Evolutionary conservation across 23 tunicate species (phyloP), one percentile per base, ranked within the genome.

Genomic region (Styela plicata): DNA sequence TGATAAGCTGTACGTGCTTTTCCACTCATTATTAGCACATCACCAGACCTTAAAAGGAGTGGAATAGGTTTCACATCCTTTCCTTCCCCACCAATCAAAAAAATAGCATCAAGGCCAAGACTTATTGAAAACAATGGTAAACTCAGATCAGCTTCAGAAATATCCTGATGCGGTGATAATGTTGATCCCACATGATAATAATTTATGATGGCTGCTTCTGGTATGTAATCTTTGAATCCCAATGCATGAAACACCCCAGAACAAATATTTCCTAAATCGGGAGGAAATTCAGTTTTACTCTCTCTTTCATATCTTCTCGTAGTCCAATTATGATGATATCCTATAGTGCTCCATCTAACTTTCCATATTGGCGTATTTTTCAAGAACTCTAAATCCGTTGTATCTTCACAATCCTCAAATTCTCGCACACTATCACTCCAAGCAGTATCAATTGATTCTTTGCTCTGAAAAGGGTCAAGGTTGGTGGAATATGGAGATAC

Each of bases 311-410:
- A 96, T 23, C 36, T 85, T 73, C 96, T 89, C 20, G 94, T 88
- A 83, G 91, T 79, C 99, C 99, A 96, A 57, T 96, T 86, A 61
- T 96, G 94, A 63, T 91, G 99, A 34, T 78, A 87, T 21, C 99
- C 99, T 13, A 96, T 65, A n/a, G 99, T 96, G 1, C 94, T 84
- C 99, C 99, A 96, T 84, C 99, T 44, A 31, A 95, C 66, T 63
- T 88, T 85, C 98, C 98, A 93, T 23, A 93, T 78, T 16, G 92
- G 89, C 30, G 86, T 37, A 18, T 52, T 33, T 36, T 91, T 91
- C 65, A 91, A 82, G 36, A 86, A 1, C 19, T 67, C 2, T 18
- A 25, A 25, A 24, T 2, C 81, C 16, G 17, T 52, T 2, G 17
- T 36, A 10, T 76, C 53, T 13, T 24, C 52, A n/a, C 36, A 63